Percentiles rank a stretch among this genome's conserved stretches.
Evolutionary conservation across 2,888 invertebrate genomes (phyloP).

Genomic region (Cephus spinipes): DNA sequence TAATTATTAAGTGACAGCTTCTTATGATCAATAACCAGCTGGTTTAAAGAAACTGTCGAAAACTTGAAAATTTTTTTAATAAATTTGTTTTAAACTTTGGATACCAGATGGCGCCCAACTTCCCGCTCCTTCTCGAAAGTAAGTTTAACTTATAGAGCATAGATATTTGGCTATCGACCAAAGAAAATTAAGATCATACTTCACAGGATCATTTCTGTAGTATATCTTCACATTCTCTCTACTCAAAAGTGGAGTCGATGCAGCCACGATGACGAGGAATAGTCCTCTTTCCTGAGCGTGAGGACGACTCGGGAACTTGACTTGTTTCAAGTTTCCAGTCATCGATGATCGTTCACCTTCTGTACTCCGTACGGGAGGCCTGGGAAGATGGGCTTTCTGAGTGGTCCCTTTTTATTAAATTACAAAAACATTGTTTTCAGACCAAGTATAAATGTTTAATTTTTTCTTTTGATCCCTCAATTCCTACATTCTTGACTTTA

Average conservation of each 20-base stretch:
- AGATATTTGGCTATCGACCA: neutral
- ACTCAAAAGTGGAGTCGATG: slow-evolving; percentile 67
- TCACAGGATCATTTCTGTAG: slow-evolving; percentile 79
- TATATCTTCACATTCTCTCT: slow-evolving; percentile 72
- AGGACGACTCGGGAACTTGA: slow-evolving; percentile 15
- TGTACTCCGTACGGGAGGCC: slow-evolving; percentile 8
- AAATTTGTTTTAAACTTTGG: neutral
- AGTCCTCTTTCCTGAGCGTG: slow-evolving; percentile 65
- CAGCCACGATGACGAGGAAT: slow-evolving; percentile 72
- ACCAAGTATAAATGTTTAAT: too few relatives aligned
- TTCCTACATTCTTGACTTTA: too few relatives aligned
- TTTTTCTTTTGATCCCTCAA: too few relatives aligned
- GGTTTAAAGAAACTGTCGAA: neutral
- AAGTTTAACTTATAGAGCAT: neutral
- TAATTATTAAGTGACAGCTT: neutral
- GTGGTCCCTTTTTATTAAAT: slow-evolving; percentile 6
- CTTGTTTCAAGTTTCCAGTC: slow-evolving; percentile 14
- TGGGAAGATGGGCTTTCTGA: slow-evolving; percentile 19
- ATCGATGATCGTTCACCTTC: slow-evolving; percentile 25
- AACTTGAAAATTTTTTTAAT: neutral
- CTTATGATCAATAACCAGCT: neutral
- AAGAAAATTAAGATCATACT: slow-evolving; percentile 62
- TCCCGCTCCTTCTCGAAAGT: neutral
- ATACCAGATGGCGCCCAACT: neutral
- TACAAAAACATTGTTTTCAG: neutral